Evolutionary conservation across 2,797 vertebrate species (phyloP), one percentile per base, ranked within the genome.

Genomic region (Artibeus lituratus): DNA sequence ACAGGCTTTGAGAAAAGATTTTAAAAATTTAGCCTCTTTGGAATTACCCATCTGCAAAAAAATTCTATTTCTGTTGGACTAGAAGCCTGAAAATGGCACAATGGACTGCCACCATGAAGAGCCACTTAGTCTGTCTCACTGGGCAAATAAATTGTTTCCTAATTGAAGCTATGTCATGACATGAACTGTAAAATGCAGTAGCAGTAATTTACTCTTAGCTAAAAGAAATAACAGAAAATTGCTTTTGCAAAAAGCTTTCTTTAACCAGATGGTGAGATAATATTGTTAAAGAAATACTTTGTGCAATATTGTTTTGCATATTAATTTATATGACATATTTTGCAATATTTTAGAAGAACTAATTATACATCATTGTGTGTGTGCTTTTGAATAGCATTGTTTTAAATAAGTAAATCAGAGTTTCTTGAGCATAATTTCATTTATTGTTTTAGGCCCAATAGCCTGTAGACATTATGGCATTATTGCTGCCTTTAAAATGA

Each of bases 151-250:
- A 95, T 81, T 55, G 57, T 94, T 95, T 90, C 78, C 87, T 96
- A 97, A 97, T 94, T 96, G 85, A 78, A 94, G 82, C 67, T 96
- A 84, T 96, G 92, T 93, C 73, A 88, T 96, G 57, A 83, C 84
- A 91, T 94, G 77, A 65, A 83, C 87, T 84, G 32, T 87, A 96
- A 97, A 96, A 94, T 94, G 65, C 95, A 47, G 81, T 51, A 77
- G 84, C 67, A 87, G 94, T 96, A 55, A 97, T 69, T 96, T 96
- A 87, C 72, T 85, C 53, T 80, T 57, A 29, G 87, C 10, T 91
- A 94, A 86, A 94, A 92, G 90, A 97, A 93, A 94, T 82, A 85
- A 84, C 51, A 96, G 59, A 96, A 96, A 92, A 93, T 81, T 80
- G 18, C 70, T 94, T 92, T 94, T 87, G 69, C 53, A 42, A 86